phyloP scores from a whole-genome alignment of 2,888 invertebrate species.

The Epinotia brunnichana region DNA sequence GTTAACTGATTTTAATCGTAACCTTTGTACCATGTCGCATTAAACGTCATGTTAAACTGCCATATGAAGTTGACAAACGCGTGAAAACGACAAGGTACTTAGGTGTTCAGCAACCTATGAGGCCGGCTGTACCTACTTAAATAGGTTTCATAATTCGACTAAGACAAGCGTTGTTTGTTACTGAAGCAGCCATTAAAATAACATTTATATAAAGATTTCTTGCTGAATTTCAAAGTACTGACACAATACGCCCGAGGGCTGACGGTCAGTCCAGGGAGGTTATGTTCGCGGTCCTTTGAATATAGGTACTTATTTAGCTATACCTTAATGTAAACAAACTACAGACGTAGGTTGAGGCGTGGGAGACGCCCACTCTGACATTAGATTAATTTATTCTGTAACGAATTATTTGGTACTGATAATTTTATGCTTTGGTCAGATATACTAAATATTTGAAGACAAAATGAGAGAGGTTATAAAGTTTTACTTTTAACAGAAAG shows the following conservation, averaged over 20 bases:
- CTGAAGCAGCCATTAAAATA: background rate
- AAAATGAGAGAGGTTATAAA: background rate
- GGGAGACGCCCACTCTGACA: background rate
- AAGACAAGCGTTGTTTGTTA: too few relatives aligned
- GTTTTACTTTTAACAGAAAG: background rate
- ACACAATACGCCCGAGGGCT: background rate
- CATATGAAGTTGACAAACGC: too few relatives aligned
- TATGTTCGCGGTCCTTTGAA: background rate
- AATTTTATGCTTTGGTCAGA: conserved; percentile 1
- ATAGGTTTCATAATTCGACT: too few relatives aligned
- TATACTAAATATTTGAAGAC: background rate
- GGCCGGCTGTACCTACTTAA: too few relatives aligned
- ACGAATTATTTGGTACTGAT: conserved; percentile 6
- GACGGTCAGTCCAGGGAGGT: background rate
- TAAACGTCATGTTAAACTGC: too few relatives aligned
- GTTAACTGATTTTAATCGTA: too few relatives aligned
- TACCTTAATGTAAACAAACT: background rate
- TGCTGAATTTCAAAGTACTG: background rate
- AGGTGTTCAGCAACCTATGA: too few relatives aligned
- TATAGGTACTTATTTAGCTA: background rate
- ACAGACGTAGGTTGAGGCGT: conserved; percentile 5
- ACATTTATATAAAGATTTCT: background rate
- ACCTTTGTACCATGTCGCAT: too few relatives aligned
- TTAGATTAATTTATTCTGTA: conserved; percentile 1
- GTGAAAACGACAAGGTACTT: too few relatives aligned